Evolutionary conservation across 2,888 invertebrate species (phyloP), one percentile per base, ranked within the genome.

Genomic region (Pasiphila rectangulata): DNA sequence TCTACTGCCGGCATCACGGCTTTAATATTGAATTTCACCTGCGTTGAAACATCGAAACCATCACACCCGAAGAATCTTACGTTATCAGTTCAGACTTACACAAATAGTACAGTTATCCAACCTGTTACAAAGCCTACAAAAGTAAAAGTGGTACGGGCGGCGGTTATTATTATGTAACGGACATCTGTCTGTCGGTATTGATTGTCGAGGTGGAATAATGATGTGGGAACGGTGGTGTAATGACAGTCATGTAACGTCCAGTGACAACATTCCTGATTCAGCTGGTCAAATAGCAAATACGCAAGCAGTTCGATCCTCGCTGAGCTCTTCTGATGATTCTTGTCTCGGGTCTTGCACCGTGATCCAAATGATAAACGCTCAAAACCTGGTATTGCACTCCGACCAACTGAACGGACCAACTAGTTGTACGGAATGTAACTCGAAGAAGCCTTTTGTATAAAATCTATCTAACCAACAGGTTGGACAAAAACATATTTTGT

Each of bases 61-160:
- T 4, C 3, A 13, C 1, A 12, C 6, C 27, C 7, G 7, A 3
- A 27, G 13, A 13, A 4, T 3, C 12, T 5, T 21, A 4, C 6
- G 21, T 7, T 21, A 7, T 21, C 4, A 19, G 9, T 10, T n/a
- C 15, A 23, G 9, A 35, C 34, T 17, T 35, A 36, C 32, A 39
- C 23, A n/a, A 21, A 40, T 32, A 48, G 45, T 60, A 52, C 59
- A 51, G 69, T 68, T 67, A 69, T 65, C 40, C 44, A 56, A 50
- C 55, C 53, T 50, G 48, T 44, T 61, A 57, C 51, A 51, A 17
- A 13, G 37, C 29, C 12, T 46, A 57, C 57, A 54, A 73, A 74
- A 75, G 74, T 74, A 75, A 75, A 75, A 75, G 74, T 74, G 52
- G 63, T 67, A 66, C 65, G 60, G n/a, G 56, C 56, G 51, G 54